These are phyloP conservation scores for Arvicanthis niloticus DNA, from an alignment of 2,113 vertebrate species.

Conservation along the genomic window DNA sequence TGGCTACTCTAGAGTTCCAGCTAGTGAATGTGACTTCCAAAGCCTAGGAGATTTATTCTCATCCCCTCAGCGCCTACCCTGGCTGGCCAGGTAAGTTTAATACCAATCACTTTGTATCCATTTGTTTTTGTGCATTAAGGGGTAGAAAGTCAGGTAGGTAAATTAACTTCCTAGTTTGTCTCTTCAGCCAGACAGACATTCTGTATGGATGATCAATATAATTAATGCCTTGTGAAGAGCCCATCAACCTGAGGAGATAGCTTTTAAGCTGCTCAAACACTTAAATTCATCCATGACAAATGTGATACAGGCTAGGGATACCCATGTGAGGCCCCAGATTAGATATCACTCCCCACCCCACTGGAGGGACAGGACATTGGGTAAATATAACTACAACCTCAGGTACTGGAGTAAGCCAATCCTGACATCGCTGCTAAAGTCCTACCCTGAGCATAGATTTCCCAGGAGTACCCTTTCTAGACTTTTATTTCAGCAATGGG, in stretches of 20 bases:
- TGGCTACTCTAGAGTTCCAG: background rate
- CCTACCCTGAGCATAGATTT: background rate
- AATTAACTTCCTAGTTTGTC: background rate
- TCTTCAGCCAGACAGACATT: no score
- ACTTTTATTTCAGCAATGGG: background rate
- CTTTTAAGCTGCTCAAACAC: conserved; percentile 3
- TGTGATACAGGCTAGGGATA: background rate
- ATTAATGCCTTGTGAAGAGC: background rate
- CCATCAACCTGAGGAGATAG: background rate
- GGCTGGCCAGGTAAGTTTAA: background rate
- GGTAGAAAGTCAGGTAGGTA: background rate
- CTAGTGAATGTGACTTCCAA: background rate
- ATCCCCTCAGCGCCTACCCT: background rate
- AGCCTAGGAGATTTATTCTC: background rate
- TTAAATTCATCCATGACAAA: background rate
- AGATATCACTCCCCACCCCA: background rate
- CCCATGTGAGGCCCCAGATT: background rate
- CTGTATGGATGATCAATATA: no score
- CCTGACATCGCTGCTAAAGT: background rate
- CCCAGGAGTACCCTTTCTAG: background rate
- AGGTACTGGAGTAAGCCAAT: background rate
- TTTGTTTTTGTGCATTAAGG: background rate
- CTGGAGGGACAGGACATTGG: no score
- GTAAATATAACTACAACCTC: background rate
- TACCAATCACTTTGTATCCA: background rate